phyloP scores from a whole-genome alignment of 2,888 invertebrate genomes.

The Caenorhabditis parvicauda region DNA sequence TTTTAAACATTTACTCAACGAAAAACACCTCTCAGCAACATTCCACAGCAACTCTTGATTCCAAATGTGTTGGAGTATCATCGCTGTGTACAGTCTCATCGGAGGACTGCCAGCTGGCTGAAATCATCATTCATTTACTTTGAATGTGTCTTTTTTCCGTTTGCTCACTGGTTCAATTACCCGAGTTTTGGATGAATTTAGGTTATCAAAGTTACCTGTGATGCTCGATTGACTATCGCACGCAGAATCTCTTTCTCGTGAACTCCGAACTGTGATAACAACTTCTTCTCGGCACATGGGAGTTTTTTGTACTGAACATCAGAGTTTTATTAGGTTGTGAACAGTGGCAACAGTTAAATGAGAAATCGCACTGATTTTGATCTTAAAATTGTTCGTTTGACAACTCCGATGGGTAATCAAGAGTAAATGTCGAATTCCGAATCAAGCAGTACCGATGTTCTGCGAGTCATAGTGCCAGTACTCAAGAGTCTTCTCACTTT shows the following conservation, averaged over 20 bases:
- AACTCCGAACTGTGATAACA: constrained; percentile 77
- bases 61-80: constrained; percentile 77
- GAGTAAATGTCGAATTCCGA: no score
- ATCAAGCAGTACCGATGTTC: no score
- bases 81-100: constrained; percentile 77
- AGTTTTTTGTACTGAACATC: constrained; percentile 71
- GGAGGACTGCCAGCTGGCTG: constrained; percentile 68
- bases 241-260: constrained; percentile 75
- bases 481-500: no score
- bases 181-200: neutral
- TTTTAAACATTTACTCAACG: neutral
- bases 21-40: constrained; percentile 68
- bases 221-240: constrained; percentile 67
- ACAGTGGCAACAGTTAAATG: no score
- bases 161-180: neutral
- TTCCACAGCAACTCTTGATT: constrained; percentile 65
- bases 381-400: no score
- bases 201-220: constrained; percentile 3
- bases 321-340: constrained; percentile 10
- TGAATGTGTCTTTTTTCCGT: constrained; percentile 67
- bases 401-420: no score
- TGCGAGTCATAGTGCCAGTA: no score
- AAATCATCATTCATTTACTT: constrained; percentile 16
- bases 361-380: no score
- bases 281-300: constrained; percentile 71